These are phyloP conservation scores for Pelmatolapia mariae DNA, from an alignment of 2,113 vertebrate genomes.

Conservation along the genomic window DNA sequence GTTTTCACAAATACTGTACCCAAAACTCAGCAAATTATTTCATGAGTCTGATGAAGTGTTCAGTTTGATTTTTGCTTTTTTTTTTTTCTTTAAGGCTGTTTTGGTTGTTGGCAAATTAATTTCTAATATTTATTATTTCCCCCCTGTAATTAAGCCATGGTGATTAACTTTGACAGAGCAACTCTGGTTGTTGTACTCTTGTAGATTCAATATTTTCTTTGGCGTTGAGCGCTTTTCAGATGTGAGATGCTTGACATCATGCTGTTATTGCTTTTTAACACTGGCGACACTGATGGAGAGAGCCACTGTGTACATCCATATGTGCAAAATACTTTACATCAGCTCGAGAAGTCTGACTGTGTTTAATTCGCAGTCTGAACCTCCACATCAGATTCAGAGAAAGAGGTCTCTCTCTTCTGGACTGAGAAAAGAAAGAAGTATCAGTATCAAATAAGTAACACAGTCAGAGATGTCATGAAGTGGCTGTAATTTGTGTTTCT, in stretches of 20 bases:
- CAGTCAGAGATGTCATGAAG: fast-evolving
- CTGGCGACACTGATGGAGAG: neutral
- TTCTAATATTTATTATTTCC: neutral
- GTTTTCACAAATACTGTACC: neutral
- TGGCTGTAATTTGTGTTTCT: neutral
- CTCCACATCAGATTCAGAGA: neutral
- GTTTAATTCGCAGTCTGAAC: neutral
- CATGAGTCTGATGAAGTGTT: neutral
- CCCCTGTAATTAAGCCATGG: neutral
- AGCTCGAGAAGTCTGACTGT: neutral
- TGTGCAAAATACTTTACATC: neutral
- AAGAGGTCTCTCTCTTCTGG: neutral
- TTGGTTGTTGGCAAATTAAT: slow-evolving; percentile 6
- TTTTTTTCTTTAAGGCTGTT: neutral
- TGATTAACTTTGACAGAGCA: neutral
- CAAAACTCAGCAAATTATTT: neutral
- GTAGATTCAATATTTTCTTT: neutral
- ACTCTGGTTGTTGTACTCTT: neutral
- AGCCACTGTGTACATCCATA: neutral
- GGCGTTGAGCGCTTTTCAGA: neutral
- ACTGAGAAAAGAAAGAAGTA: neutral
- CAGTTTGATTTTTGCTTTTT: neutral
- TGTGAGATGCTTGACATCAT: neutral
- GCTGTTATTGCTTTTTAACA: neutral
- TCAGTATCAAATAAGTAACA: fast-evolving